phyloP scores from a whole-genome alignment of 2,888 invertebrate species.

The Trachelus stipa region DNA sequence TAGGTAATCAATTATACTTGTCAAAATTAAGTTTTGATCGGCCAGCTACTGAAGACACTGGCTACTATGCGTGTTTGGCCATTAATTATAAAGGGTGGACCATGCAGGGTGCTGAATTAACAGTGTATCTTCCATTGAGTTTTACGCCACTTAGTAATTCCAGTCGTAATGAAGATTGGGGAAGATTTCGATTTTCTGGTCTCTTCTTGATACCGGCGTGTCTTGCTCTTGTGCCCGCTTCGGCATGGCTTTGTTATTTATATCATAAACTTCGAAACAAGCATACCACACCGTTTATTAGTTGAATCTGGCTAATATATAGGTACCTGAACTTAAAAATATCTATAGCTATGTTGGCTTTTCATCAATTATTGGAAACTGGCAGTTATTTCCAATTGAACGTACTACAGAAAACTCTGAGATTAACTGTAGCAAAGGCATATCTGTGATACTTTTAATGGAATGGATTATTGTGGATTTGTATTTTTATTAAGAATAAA shows the following conservation, averaged over 20 bases:
- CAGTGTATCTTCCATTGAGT: conserved; percentile 16
- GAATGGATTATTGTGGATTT: neutral
- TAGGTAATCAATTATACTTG: conserved; percentile 21
- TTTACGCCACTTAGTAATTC: conserved; percentile 13
- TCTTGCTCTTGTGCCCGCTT: conserved; percentile 18
- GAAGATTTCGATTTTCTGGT: conserved; percentile 21
- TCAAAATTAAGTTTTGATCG: conserved; percentile 23
- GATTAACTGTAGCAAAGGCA: neutral
- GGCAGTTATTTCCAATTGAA: neutral
- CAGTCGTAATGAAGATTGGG: conserved; percentile 15
- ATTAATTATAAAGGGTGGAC: conserved; percentile 24
- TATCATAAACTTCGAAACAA: conserved; percentile 22
- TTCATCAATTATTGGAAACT: neutral
- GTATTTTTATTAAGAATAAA: neutral
- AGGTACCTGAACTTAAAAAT: neutral
- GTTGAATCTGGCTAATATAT: conserved; percentile 3
- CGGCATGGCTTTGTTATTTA: conserved; percentile 22
- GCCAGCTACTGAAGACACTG: conserved; percentile 15
- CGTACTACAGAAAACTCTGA: neutral
- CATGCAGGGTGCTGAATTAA: conserved; percentile 22
- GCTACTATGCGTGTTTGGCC: conserved; percentile 22
- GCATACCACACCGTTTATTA: conserved; percentile 20
- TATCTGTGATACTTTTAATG: conserved; percentile 2
- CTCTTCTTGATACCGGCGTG: conserved; percentile 22
- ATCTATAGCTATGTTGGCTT: neutral